phyloP scores from a whole-genome alignment of 2,797 vertebrate genomes.

The Danio tinwini region DNA sequence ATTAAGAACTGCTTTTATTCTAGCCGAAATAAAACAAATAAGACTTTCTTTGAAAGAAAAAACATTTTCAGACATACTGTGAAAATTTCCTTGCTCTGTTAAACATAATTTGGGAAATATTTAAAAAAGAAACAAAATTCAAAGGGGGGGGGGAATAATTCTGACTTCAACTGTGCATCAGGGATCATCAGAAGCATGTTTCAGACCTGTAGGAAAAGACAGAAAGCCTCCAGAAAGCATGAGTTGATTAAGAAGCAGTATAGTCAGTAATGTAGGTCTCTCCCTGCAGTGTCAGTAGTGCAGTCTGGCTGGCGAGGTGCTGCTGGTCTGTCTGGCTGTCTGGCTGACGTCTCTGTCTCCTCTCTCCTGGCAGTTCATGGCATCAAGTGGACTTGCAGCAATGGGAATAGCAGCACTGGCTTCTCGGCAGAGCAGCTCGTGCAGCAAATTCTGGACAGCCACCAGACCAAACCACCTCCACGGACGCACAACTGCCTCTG shows the following conservation, averaged over 20 bases:
- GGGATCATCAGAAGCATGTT: too few relatives aligned
- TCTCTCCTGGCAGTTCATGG: slow-evolving; percentile 95
- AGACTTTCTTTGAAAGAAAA: too few relatives aligned
- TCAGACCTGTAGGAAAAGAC: neutral
- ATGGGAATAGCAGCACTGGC: slow-evolving; percentile 98
- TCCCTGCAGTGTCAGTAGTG: slow-evolving; percentile 62
- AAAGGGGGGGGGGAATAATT: too few relatives aligned
- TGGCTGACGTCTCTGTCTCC: slow-evolving; percentile 82
- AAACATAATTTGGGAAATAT: too few relatives aligned
- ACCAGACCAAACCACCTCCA: slow-evolving; percentile 99
- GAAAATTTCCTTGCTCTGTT: too few relatives aligned
- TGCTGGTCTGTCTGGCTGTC: slow-evolving; percentile 71
- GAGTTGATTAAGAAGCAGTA: too few relatives aligned
- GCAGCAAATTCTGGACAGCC: slow-evolving; percentile 99
- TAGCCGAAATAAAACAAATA: too few relatives aligned
- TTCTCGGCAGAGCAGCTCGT: slow-evolving; percentile 99
- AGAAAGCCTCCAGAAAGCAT: neutral
- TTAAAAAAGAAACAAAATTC: too few relatives aligned
- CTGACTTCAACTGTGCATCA: too few relatives aligned
- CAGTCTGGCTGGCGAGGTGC: slow-evolving; percentile 70
- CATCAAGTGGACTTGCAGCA: slow-evolving; percentile 99
- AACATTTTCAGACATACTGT: too few relatives aligned
- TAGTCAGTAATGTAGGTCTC: slow-evolving; percentile 35
- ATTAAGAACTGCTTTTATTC: too few relatives aligned
- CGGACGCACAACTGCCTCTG: slow-evolving; percentile 99